These are phyloP conservation scores for Rhabdophis nuchalis DNA, from an alignment of 2,797 vertebrate genomes.

Conservation along the genomic window DNA sequence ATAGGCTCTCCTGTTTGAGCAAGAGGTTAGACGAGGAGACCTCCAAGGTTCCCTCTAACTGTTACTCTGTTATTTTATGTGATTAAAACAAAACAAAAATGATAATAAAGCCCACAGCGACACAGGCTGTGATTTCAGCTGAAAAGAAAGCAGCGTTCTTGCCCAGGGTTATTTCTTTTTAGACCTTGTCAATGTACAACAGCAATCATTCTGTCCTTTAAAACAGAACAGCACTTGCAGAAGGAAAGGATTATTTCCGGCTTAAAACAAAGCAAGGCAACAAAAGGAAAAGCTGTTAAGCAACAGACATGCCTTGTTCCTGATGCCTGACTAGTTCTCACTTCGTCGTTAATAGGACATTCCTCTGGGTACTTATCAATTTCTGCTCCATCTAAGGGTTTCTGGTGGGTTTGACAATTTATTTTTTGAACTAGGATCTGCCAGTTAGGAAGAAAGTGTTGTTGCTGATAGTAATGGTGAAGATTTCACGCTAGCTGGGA, in stretches of 20 bases:
- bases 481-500: not conserved
- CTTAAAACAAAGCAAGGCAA: not conserved
- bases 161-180: not conserved
- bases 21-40: not conserved
- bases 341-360: not conserved
- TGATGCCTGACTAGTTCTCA: no score
- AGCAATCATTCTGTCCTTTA: not conserved
- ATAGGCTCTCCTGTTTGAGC: no score
- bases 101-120: not conserved
- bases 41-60: not conserved
- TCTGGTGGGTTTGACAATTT: not conserved
- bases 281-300: not conserved
- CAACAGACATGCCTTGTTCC: not conserved
- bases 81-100: not conserved
- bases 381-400: not conserved
- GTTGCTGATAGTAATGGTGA: not conserved
- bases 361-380: not conserved
- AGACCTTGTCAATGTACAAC: not conserved
- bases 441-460: not conserved
- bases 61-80: not conserved
- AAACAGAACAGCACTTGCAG: not conserved
- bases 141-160: not conserved
- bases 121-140: not conserved
- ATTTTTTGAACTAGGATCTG: not conserved
- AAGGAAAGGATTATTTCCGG: not conserved